These are phyloP conservation scores for Sinohyriopsis cumingii DNA, from an alignment of 2,888 invertebrate genomes.

Conservation along the genomic window DNA sequence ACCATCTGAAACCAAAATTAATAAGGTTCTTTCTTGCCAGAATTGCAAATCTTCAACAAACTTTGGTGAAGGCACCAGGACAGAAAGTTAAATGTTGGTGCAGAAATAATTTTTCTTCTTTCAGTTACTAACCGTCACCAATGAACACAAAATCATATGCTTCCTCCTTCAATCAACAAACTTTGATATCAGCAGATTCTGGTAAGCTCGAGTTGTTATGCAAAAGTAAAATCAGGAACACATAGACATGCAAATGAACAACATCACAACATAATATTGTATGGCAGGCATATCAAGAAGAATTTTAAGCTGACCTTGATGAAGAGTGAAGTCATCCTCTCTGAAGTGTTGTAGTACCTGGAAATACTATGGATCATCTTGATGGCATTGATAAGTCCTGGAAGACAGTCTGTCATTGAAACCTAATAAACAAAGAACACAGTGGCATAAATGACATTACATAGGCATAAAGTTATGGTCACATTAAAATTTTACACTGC, in stretches of 20 bases:
- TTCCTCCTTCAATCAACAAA: too few species aligned
- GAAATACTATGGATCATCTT: conserved; percentile 70
- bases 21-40: too few species aligned
- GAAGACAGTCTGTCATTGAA: conserved; percentile 63
- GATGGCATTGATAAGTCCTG: conserved; percentile 68
- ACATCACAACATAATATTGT: neutral
- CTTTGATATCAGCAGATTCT: neutral
- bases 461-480: too few species aligned
- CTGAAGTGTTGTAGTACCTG: conserved; percentile 68
- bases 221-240: neutral
- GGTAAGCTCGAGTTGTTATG: neutral
- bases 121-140: too few species aligned
- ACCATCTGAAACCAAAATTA: too few species aligned
- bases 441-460: neutral
- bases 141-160: too few species aligned
- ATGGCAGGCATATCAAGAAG: neutral
- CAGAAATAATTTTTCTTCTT: too few species aligned
- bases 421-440: conserved; percentile 40
- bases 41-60: too few species aligned
- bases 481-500: too few species aligned
- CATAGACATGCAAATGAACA: neutral
- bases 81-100: too few species aligned
- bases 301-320: conserved; percentile 55
- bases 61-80: too few species aligned
- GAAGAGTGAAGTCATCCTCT: conserved; percentile 68